Evolutionary conservation across 1,140 invertebrate species (phyloP).

Genomic region (Elysia chlorotica): DNA sequence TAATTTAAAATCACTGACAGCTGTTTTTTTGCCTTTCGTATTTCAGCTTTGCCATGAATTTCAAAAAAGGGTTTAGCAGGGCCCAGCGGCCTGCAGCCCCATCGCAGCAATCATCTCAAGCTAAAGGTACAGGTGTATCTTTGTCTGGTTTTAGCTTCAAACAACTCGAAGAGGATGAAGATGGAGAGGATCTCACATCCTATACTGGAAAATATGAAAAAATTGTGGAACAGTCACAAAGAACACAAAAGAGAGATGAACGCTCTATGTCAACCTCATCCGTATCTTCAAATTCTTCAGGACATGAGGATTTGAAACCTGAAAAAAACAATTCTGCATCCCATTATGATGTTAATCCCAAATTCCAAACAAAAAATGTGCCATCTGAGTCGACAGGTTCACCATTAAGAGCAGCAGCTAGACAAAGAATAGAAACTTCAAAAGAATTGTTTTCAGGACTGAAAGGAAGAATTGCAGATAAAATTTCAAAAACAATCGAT

Average conservation of each 20-base stretch:
- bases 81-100: constrained; percentile 38
- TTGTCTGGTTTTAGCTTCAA: constrained; percentile 46
- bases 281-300: not conserved
- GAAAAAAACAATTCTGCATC: constrained; percentile 15
- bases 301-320: too few relatives aligned
- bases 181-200: constrained; percentile 47
- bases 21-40: too few relatives aligned
- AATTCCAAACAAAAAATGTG: too few relatives aligned
- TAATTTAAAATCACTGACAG: too few relatives aligned
- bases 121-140: constrained; percentile 3
- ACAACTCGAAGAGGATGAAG: constrained; percentile 46
- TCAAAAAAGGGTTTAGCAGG: constrained; percentile 26
- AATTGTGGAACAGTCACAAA: constrained; percentile 27
- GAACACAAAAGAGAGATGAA: not conserved
- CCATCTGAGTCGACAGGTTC: too few relatives aligned
- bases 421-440: constrained; percentile 3
- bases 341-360: too few relatives aligned
- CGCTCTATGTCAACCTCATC: not conserved
- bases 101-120: constrained; percentile 11
- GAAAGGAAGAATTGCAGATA: constrained; percentile 40
- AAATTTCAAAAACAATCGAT: constrained; percentile 45
- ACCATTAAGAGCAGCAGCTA: not conserved
- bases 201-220: constrained; percentile 46
- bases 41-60: constrained; percentile 29
- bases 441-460: constrained; percentile 39